Percentiles rank a stretch among this genome's conserved stretches.
Evolutionary conservation across 2,113 vertebrate species (phyloP).

Genomic region (Elephas maximus): DNA sequence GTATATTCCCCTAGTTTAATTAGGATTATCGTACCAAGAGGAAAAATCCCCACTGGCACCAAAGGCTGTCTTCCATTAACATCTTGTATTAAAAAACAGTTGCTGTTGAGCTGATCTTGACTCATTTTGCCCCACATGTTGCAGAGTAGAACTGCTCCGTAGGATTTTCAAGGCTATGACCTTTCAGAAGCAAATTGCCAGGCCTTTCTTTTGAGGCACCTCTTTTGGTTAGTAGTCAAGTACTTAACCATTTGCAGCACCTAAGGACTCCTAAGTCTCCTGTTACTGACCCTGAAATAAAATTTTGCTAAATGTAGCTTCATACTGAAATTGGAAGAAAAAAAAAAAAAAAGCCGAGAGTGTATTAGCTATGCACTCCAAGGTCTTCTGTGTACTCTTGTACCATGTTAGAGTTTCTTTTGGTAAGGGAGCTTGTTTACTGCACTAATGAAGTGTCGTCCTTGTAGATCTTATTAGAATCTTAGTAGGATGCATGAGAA

Average conservation of each 20-base stretch:
- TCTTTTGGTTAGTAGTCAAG: background rate
- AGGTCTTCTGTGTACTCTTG: background rate
- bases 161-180: background rate
- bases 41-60: slow-evolving; percentile 68
- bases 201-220: background rate
- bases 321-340: slow-evolving; percentile 36
- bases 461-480: slow-evolving; percentile 63
- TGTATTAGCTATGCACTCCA: slow-evolving; percentile 50
- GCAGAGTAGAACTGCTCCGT: background rate
- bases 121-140: background rate
- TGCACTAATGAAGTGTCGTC: slow-evolving; percentile 51
- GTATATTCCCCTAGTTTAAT: slow-evolving; percentile 66
- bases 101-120: background rate
- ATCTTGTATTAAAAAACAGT: background rate
- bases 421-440: slow-evolving; percentile 18
- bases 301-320: slow-evolving; percentile 71
- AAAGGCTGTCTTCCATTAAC: slow-evolving; percentile 71
- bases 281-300: slow-evolving; percentile 69
- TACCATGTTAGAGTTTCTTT: background rate
- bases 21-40: slow-evolving; percentile 64
- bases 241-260: background rate
- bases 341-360: background rate
- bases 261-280: background rate
- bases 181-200: background rate
- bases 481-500: slow-evolving; percentile 49